Evolutionary conservation across 2,113 vertebrate species (phyloP).

Genomic region (Saccopteryx leptura): DNA sequence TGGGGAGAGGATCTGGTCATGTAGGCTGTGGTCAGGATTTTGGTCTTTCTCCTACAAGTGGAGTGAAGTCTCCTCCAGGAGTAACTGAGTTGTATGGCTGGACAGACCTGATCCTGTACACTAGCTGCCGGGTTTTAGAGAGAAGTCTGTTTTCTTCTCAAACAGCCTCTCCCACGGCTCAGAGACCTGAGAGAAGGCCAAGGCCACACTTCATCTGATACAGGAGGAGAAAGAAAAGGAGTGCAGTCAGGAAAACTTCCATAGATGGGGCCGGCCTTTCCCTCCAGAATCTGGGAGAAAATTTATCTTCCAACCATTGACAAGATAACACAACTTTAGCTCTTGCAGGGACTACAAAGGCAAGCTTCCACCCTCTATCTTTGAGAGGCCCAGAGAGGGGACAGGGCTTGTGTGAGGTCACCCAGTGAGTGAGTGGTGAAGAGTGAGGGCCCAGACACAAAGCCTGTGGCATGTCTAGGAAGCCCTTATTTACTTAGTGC

Average conservation of each 20-base stretch:
- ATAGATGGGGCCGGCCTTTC: not conserved
- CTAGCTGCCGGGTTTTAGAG: not conserved
- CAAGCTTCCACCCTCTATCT: not conserved
- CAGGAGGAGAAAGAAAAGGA: not conserved
- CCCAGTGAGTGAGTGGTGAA: not conserved
- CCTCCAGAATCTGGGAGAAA: slow-evolving; percentile 2
- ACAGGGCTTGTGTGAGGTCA: not conserved
- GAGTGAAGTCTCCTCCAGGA: not conserved
- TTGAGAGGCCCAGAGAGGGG: not conserved
- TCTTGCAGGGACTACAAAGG: not conserved
- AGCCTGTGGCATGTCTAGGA: fast-evolving
- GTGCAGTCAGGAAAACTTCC: not conserved
- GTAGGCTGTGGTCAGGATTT: not conserved
- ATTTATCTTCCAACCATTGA: not conserved
- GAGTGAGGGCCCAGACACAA: fast-evolving
- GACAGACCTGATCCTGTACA: not conserved
- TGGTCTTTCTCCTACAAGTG: not conserved
- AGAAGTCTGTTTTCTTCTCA: not conserved
- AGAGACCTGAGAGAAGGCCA: not conserved
- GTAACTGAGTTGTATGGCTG: too few species aligned
- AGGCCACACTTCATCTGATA: not conserved
- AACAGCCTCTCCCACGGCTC: not conserved
- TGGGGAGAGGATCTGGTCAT: not conserved
- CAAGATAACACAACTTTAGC: not conserved
- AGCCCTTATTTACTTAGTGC: not conserved